These are phyloP conservation scores for Chesias legatella DNA, from an alignment of 2,888 invertebrate species.

Conservation along the genomic window DNA sequence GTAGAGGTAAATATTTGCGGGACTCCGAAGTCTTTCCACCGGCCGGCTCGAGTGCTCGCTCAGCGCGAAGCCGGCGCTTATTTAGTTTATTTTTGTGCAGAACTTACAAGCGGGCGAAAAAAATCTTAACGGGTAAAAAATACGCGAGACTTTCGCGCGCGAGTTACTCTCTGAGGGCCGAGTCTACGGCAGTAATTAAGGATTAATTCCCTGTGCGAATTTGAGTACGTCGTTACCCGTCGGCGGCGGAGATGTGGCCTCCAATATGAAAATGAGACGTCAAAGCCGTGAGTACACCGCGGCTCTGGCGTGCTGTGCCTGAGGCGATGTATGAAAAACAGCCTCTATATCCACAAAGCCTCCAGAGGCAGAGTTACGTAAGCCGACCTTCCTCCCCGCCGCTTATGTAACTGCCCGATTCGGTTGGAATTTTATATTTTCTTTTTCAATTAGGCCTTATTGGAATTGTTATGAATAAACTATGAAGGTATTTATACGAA, in stretches of 20 bases:
- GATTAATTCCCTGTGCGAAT: slow-evolving; percentile 31
- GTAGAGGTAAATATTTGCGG: slow-evolving; percentile 70
- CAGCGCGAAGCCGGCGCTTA: slow-evolving; percentile 31
- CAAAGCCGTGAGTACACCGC: slow-evolving; percentile 13
- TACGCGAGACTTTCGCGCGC: slow-evolving; percentile 12
- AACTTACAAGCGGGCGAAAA: slow-evolving; percentile 11
- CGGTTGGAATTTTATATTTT: slow-evolving; percentile 47
- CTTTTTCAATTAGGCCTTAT: slow-evolving; percentile 46
- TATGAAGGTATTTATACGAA: slow-evolving; percentile 27
- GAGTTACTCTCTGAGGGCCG: too few species aligned
- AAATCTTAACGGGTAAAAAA: slow-evolving; percentile 16
- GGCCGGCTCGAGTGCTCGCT: slow-evolving; percentile 41
- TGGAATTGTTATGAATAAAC: slow-evolving; percentile 39
- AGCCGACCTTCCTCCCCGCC: slow-evolving; percentile 60
- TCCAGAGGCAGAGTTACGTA: slow-evolving; percentile 69
- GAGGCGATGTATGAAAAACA: slow-evolving; percentile 39
- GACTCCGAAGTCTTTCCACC: slow-evolving; percentile 31
- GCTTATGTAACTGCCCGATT: slow-evolving; percentile 71
- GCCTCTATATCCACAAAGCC: slow-evolving; percentile 36
- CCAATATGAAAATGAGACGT: slow-evolving; percentile 7
- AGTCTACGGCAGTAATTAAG: slow-evolving; percentile 28
- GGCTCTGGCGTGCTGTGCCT: slow-evolving; percentile 15
- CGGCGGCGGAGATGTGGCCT: slow-evolving; percentile 13
- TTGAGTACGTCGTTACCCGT: slow-evolving; percentile 25
- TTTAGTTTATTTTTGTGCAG: slow-evolving; percentile 42